These are phyloP conservation scores for Cylloceria caligata DNA, from an alignment of 2,888 invertebrate genomes.

Conservation along the genomic window DNA sequence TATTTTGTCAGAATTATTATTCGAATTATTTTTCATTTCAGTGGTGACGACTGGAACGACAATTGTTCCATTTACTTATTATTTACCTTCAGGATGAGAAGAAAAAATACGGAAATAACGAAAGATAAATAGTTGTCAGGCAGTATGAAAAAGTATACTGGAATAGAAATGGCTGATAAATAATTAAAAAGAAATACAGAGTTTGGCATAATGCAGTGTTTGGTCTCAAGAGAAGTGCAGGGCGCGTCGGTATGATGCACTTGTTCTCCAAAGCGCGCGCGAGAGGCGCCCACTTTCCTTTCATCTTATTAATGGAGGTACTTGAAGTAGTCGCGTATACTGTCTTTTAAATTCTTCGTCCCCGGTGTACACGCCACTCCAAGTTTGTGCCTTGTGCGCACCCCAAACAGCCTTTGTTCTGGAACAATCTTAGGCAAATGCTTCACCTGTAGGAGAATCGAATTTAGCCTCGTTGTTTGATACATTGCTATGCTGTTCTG, in stretches of 20 bases:
- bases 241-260: slow-evolving; percentile 63
- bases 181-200: slow-evolving; percentile 50
- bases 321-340: slow-evolving; percentile 59
- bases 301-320: slow-evolving; percentile 70
- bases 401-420: slow-evolving; percentile 54
- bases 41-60: background rate
- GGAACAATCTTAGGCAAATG: slow-evolving; percentile 40
- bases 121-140: slow-evolving; percentile 45
- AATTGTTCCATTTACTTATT: background rate
- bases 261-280: slow-evolving; percentile 34
- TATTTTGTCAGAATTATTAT: background rate
- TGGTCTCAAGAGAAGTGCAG: slow-evolving; percentile 11
- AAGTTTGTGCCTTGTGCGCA: slow-evolving; percentile 39
- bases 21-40: background rate
- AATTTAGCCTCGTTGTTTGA: slow-evolving; percentile 51
- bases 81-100: background rate
- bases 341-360: slow-evolving; percentile 65
- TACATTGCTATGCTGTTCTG: slow-evolving; percentile 29
- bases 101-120: slow-evolving; percentile 19
- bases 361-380: slow-evolving; percentile 52
- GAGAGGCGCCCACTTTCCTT: slow-evolving; percentile 60
- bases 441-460: slow-evolving; percentile 46
- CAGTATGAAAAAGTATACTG: slow-evolving; percentile 1
- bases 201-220: slow-evolving; percentile 53
- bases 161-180: slow-evolving; percentile 48